These are phyloP conservation scores for Meleagris gallopavo DNA, from an alignment of 2,113 vertebrate species.

Conservation along the genomic window DNA sequence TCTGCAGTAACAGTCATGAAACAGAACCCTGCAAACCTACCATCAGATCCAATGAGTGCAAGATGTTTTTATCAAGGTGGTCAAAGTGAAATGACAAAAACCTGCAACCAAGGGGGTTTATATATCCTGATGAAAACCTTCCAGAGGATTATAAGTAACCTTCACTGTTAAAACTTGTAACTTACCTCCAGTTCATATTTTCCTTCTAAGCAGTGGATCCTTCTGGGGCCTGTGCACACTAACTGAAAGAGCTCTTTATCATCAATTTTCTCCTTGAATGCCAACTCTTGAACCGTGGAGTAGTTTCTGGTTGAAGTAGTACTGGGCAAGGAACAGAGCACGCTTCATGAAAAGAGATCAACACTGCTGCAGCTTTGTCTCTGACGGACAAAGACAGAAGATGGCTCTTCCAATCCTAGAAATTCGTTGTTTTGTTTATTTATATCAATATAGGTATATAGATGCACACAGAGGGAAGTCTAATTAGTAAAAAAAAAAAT, in stretches of 20 bases:
- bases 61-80: neutral
- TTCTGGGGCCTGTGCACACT: neutral
- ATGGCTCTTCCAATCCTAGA: neutral
- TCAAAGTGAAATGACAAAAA: neutral
- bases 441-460: neutral
- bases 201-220: neutral
- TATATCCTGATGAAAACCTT: neutral
- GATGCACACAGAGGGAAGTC: neutral
- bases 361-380: neutral
- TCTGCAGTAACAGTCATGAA: neutral
- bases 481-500: neutral
- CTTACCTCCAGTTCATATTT: neutral
- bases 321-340: neutral
- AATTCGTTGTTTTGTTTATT: neutral
- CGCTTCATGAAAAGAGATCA: neutral
- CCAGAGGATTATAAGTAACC: neutral
- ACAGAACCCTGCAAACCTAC: neutral
- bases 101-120: neutral
- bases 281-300: neutral
- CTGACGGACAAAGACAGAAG: neutral
- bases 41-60: accelerated
- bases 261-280: neutral
- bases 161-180: neutral
- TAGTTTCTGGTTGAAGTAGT: neutral
- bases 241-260: neutral